Percentiles rank a stretch among this genome's conserved stretches.
phyloP scores from a whole-genome alignment of 2,113 vertebrate genomes.

The Progne subis region DNA sequence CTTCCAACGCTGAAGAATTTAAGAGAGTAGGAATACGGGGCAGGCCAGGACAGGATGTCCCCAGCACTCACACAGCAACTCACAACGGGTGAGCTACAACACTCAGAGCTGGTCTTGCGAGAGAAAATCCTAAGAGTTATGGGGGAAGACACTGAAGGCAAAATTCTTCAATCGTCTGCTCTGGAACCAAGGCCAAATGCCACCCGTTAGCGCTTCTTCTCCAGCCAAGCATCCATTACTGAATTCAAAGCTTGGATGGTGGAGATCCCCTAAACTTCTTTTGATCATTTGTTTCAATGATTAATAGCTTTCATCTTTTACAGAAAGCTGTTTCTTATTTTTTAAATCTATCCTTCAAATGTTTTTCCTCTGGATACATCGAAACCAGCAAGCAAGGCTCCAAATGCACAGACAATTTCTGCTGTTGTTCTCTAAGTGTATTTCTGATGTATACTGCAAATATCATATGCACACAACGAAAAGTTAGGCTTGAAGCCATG shows the following conservation, averaged over 20 bases:
- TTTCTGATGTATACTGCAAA: not conserved
- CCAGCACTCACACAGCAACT: not conserved
- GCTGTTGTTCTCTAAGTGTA: not conserved
- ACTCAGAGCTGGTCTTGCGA: not conserved
- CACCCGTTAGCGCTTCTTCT: not conserved
- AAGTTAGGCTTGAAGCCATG: not conserved
- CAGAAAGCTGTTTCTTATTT: constrained; percentile 1
- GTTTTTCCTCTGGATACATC: not conserved
- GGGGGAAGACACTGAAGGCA: not conserved
- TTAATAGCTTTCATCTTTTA: constrained; percentile 18
- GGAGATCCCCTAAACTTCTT: not conserved
- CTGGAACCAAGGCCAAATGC: not conserved
- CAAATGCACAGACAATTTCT: not conserved
- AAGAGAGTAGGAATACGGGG: not conserved
- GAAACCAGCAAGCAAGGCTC: not conserved
- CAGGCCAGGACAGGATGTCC: not conserved
- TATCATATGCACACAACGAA: not conserved
- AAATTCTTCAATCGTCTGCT: not conserved
- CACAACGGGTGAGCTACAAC: not conserved
- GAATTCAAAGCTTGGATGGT: not conserved
- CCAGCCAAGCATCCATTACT: not conserved
- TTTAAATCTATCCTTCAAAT: not conserved
- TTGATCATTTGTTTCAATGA: not conserved
- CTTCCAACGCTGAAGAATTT: not conserved
- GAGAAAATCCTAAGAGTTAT: not conserved